Evolutionary conservation across 2,888 invertebrate species (phyloP), one percentile per base, ranked within the genome.

Genomic region (Lissonota sp.): DNA sequence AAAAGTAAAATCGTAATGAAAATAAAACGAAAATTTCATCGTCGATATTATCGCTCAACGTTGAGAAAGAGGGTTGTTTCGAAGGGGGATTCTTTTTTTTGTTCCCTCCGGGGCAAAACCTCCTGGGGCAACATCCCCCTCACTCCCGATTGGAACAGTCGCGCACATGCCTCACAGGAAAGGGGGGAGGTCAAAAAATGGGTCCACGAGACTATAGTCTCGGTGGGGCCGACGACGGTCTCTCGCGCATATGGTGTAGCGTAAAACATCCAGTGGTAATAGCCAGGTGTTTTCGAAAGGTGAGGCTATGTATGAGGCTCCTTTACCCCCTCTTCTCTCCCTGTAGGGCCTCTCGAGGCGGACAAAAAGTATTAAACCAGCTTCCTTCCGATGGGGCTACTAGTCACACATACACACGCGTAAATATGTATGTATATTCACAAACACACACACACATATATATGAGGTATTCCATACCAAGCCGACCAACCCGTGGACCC

Each of bases 231-330:
- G 26, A 26, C 78, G 51, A 69, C 51, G 86, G 80, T 82, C 76
- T 86, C 26, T 26, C 26, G 26, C 88, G 88, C 91, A 91, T 91
- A 91, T 91, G 91, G 89, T 88, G 88, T 86, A 74, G 80, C 74
- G 84, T 86, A 87, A 87, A 88, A 89, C 87, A 90, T 89, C 87
- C 84, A 85, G 88, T 86, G 89, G 90, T 90, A 91, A 90, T 89
- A 89, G 91, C 92, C 92, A 92, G 92, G 92, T 92, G 92, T 91
- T 91, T 91, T 87, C 75, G 81, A 91, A 91, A 91, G 91, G 91
- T 92, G 91, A 91, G 87, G 83, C 80, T 72, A 66, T 75, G 58
- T 53, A 63, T 3, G 26, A 26, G 62, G 69, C 73, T 85, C 86
- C 84, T 84, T 87, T 86, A 86, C 85, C 86, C 86, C 83, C 80